Conservation (phyloP, 2,888 invertebrate species). For the Cabera pusaria region DNA sequence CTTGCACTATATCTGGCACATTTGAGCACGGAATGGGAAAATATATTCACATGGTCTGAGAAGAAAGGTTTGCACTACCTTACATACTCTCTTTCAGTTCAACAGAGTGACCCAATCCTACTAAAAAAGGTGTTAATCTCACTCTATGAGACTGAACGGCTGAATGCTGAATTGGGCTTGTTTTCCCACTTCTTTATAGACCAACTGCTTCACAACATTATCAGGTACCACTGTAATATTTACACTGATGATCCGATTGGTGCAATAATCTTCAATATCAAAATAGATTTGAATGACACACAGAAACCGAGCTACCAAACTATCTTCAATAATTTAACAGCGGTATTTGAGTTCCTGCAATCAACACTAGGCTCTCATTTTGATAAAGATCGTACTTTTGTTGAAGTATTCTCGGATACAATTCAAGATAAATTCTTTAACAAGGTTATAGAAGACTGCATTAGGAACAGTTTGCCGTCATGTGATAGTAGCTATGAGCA, state of each 20-base stretch:
- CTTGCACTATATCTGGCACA: conserved; percentile 65
- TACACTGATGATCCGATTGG: conserved; percentile 70
- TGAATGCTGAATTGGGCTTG: conserved; percentile 66
- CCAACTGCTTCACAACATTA: conserved; percentile 63
- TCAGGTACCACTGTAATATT: conserved; percentile 71
- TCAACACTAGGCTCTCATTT: conserved; percentile 69
- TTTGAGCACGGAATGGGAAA: conserved; percentile 73
- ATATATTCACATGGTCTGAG: conserved; percentile 70
- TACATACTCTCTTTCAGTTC: conserved; percentile 65
- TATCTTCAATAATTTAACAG: conserved; percentile 71
- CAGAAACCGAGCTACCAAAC: conserved; percentile 67
- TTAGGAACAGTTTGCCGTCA: conserved; percentile 65
- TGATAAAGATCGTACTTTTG: conserved; percentile 63
- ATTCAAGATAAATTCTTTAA: conserved; percentile 66
- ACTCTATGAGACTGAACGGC: conserved; percentile 59
- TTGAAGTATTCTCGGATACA: conserved; percentile 66
- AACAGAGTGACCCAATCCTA: conserved; percentile 65
- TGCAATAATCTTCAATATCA: conserved; percentile 70
- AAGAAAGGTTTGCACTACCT: conserved; percentile 58
- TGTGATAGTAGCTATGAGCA: conserved; percentile 66
- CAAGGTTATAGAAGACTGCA: conserved; percentile 73
- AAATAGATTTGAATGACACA: conserved; percentile 57
- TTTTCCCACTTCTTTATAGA: conserved; percentile 76
- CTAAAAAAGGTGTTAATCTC: conserved; percentile 69
- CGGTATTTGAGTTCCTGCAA: conserved; percentile 74